A percentile compares a stretch with the other conserved stretches of the same genome.
Conservation (phyloP, 2,888 invertebrate genomes). For the Diadegma fenestrale region DNA sequence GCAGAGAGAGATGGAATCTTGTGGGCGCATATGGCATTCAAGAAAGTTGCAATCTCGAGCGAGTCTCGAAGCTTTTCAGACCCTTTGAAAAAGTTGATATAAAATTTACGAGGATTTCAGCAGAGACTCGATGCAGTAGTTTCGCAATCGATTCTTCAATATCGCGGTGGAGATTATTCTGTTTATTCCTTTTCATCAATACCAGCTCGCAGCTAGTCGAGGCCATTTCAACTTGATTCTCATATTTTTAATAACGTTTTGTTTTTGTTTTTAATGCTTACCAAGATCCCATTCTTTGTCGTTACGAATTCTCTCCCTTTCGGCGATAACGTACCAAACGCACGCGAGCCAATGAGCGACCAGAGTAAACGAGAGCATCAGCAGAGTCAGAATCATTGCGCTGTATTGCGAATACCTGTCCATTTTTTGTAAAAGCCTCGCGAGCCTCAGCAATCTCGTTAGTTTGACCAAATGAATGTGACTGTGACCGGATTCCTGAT, state of each 20-base stretch:
- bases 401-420: slow-evolving; percentile 98
- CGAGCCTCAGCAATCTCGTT: slow-evolving; percentile 94
- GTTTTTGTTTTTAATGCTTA: slow-evolving; percentile 85
- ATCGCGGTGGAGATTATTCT: not conserved
- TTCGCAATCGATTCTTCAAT: not conserved
- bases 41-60: not conserved
- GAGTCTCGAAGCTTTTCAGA: not conserved
- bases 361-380: slow-evolving; percentile 97
- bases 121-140: not conserved
- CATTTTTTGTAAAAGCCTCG: slow-evolving; percentile 97
- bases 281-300: slow-evolving; percentile 92
- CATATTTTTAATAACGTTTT: not conserved
- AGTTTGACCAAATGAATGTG: slow-evolving; percentile 97
- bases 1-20: no score
- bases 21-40: not conserved
- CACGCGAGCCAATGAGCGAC: slow-evolving; percentile 99
- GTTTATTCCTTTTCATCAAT: not conserved
- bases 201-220: not conserved
- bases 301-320: slow-evolving; percentile 91
- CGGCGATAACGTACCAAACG: slow-evolving; percentile 98
- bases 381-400: slow-evolving; percentile 95
- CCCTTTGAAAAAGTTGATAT: slow-evolving; percentile 33
- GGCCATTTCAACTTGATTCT: not conserved
- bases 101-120: slow-evolving; percentile 18
- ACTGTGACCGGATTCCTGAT: slow-evolving; percentile 89